phyloP scores from a whole-genome alignment of 2,113 vertebrate species.

The Triplophysa tibetana region DNA sequence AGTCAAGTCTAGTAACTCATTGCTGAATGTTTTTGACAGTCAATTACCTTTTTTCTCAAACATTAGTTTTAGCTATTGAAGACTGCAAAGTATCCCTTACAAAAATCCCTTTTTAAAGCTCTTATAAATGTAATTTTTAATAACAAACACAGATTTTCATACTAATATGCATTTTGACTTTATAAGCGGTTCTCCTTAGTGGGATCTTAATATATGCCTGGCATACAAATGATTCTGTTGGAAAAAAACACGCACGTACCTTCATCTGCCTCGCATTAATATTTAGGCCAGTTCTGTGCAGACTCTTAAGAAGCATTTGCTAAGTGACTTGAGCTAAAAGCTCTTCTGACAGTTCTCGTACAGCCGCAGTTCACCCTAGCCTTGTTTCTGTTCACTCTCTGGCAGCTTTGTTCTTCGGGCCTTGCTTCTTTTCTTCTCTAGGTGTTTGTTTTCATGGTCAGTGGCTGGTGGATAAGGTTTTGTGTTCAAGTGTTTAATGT shows the following conservation, averaged over 20 bases:
- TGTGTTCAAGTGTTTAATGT: slow-evolving; percentile 39
- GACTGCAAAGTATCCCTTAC: background rate
- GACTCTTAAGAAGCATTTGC: slow-evolving; percentile 26
- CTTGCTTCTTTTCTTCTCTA: slow-evolving; percentile 43
- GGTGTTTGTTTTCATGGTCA: slow-evolving; percentile 64
- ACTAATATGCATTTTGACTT: background rate
- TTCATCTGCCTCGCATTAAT: slow-evolving; percentile 26
- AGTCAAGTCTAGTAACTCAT: slow-evolving; percentile 47
- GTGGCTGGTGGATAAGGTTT: slow-evolving; percentile 47
- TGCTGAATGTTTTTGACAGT: slow-evolving; percentile 67
- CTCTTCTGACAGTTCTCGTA: slow-evolving; percentile 28
- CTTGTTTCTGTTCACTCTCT: background rate
- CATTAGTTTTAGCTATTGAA: slow-evolving; percentile 10
- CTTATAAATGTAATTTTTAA: too few species aligned
- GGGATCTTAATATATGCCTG: slow-evolving; percentile 1
- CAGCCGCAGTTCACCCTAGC: background rate
- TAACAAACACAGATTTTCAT: background rate
- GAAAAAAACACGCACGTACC: background rate
- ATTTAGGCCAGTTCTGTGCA: slow-evolving; percentile 19
- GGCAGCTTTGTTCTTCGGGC: background rate
- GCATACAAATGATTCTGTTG: background rate
- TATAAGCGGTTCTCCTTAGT: background rate
- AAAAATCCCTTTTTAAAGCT: background rate
- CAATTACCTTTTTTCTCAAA: slow-evolving; percentile 60
- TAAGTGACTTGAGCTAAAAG: slow-evolving; percentile 38